Evolutionary conservation across 2,797 vertebrate species (phyloP).

Genomic region (Rhinogobio ventralis): DNA sequence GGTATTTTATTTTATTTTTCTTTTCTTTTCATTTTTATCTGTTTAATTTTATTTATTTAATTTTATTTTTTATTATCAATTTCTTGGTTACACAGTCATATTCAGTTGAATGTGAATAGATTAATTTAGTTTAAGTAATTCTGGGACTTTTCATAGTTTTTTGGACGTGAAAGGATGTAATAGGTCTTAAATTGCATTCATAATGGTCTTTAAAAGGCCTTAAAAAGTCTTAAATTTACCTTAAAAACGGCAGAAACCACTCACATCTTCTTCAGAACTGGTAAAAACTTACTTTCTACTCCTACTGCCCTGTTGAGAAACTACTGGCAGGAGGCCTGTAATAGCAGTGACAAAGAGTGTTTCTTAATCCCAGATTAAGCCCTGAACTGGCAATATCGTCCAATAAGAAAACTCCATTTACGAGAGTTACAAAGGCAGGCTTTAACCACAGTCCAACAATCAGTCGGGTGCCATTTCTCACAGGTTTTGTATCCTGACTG

Average conservation of each 20-base stretch:
- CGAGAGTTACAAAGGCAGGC: slow-evolving; percentile 4
- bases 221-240: neutral
- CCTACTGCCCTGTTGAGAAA: neutral
- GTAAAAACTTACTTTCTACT: neutral
- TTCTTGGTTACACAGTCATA: neutral
- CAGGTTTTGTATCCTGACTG: neutral
- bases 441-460: slow-evolving; percentile 22
- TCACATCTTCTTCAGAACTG: neutral
- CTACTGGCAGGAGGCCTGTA: slow-evolving; percentile 12
- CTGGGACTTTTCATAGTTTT: neutral
- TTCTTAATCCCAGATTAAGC: neutral
- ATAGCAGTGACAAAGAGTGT: slow-evolving; percentile 8
- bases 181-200: neutral
- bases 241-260: neutral
- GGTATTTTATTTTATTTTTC: neutral
- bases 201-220: neutral
- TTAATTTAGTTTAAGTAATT: neutral
- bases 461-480: neutral
- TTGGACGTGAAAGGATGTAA: neutral
- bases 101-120: neutral
- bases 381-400: neutral
- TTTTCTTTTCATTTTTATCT: too few relatives aligned
- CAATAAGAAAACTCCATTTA: neutral
- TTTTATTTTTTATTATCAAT: neutral
- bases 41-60: too few relatives aligned